Evolutionary conservation across 2,797 vertebrate genomes (phyloP), one percentile per base, ranked within the genome.

Genomic region (Octomys mimax): DNA sequence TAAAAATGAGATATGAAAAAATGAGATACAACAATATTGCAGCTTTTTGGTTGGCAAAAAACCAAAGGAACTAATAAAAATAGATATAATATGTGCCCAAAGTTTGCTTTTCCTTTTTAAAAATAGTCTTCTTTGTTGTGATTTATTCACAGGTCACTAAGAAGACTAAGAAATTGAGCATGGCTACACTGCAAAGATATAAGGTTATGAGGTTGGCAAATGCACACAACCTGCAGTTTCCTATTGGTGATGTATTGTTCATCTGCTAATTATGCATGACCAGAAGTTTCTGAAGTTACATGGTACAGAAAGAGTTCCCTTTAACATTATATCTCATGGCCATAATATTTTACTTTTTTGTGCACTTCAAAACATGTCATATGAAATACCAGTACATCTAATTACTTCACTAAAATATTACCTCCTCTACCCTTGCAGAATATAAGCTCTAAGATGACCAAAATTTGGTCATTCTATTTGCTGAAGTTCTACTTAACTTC

Each of bases 331-430:
- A 77, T 57, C 13, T 39, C 4, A 14, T 54, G 7, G 24, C 64
- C 33, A 81, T 33, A 75, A 89, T 75, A 80, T 86, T 59, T 31
- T 24, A 26, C 39, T 90, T 91, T 71, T 70, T 52, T 91, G 42
- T 70, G 61, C 21, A 78, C 52, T 83, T 96, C 68, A 90, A 87
- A 86, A 86, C 59, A 90, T 28, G 7, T 59, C 19, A 81, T 42
- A 70, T 62, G 79, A 81, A 6, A 81, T 46, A 52, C 52, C 36
- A 24, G 61, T 33, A 62, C 6, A 33, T 33, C 62, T 0, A 73
- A 26, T 39, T 26, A 59, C 16, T 42, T 59, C 31, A 57, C 18
- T 66, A 66, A 68, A 90, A 42, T 33, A 59, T 31, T 33, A 84
- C 16, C 26, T 14, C 22, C 24, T 57, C 57, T 39, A 18, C 18